Evolutionary conservation across 2,113 vertebrate species (phyloP).

Genomic region (Ammodytes dubius): DNA sequence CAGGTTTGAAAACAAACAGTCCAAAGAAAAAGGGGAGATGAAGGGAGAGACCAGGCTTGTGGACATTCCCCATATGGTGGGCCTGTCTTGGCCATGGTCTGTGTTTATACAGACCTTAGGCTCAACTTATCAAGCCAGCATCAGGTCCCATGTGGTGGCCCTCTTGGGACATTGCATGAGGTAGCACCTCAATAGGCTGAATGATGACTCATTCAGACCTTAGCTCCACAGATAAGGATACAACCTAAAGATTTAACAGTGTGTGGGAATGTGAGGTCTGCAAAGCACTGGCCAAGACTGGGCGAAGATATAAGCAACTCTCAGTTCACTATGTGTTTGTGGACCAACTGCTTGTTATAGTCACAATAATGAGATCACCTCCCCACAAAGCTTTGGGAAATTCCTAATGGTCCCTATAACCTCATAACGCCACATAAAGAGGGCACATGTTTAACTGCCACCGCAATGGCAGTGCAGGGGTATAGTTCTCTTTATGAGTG

Average conservation of each 20-base stretch:
- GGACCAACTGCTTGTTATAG: slow-evolving; percentile 54
- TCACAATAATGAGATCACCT: slow-evolving; percentile 66
- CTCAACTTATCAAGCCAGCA: slow-evolving; percentile 65
- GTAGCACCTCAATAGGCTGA: slow-evolving; percentile 35
- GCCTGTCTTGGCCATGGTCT: slow-evolving; percentile 52
- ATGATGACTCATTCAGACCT: slow-evolving; percentile 31
- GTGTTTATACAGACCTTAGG: slow-evolving; percentile 76
- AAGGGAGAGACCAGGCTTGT: slow-evolving; percentile 59
- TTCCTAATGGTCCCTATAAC: slow-evolving; percentile 62
- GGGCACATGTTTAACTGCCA: slow-evolving; percentile 57
- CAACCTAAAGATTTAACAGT: slow-evolving; percentile 24
- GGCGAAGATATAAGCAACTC: slow-evolving; percentile 21
- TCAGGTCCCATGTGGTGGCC: slow-evolving; percentile 61
- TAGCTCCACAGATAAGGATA: slow-evolving; percentile 40
- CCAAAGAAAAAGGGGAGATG: slow-evolving; percentile 68
- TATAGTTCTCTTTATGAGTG: slow-evolving; percentile 65
- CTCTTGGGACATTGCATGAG: slow-evolving; percentile 40
- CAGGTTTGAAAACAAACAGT: slow-evolving; percentile 84
- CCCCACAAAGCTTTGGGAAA: slow-evolving; percentile 59
- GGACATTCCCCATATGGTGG: slow-evolving; percentile 79
- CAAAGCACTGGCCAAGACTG: slow-evolving; percentile 15
- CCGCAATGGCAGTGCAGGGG: slow-evolving; percentile 70
- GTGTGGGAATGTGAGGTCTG: slow-evolving; percentile 35
- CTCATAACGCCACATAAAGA: slow-evolving; percentile 67
- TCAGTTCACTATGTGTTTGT: slow-evolving; percentile 35